Evolutionary conservation across 2,797 vertebrate species (phyloP).

Genomic region (Tiaroga cobitis): DNA sequence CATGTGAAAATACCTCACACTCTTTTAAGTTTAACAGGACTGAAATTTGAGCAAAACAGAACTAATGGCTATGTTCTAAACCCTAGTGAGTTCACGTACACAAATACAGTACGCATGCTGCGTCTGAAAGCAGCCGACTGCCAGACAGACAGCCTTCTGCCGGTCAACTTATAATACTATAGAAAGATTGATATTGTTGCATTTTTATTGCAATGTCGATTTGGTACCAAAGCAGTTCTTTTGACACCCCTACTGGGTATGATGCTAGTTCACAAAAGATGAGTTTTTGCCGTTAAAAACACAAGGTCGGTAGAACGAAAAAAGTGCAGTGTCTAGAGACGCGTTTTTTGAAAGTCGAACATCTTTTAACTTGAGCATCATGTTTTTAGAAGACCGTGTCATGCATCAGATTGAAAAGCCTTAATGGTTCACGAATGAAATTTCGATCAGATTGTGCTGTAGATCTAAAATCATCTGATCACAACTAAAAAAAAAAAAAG

Average conservation of each 20-base stretch:
- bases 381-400: no score
- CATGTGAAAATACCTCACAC: background rate
- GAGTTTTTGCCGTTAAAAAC: no score
- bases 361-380: no score
- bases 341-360: no score
- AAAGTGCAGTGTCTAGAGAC: no score
- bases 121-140: background rate
- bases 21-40: conserved; percentile 1
- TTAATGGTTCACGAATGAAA: no score
- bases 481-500: no score
- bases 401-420: no score
- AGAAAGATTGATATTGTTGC: background rate
- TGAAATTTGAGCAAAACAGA: background rate
- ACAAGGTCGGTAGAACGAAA: no score
- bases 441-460: no score
- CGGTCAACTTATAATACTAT: background rate
- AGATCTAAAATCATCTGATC: no score
- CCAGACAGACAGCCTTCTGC: background rate
- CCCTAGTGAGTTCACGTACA: background rate
- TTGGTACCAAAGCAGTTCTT: background rate
- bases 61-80: background rate
- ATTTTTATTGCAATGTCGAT: background rate
- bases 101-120: background rate
- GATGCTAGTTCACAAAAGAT: no score
- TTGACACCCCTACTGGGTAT: background rate